Percentiles rank a stretch among this genome's conserved stretches.
Evolutionary conservation across 2,888 invertebrate genomes (phyloP).

Genomic region (Charanyca ferruginea): DNA sequence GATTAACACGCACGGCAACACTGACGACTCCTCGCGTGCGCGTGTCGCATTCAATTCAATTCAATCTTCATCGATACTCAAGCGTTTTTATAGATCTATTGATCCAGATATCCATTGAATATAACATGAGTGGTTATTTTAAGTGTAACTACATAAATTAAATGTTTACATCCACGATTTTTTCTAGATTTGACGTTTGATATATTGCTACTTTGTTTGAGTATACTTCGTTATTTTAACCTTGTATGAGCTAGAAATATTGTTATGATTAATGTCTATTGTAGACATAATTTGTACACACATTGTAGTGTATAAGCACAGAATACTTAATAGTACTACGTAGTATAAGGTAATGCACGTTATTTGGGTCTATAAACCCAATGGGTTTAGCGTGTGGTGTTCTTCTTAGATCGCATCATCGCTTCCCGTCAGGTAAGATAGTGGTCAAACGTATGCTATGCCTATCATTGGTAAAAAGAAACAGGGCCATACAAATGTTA

Average conservation of each 20-base stretch:
- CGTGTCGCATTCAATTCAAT: constrained; percentile 52
- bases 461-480: neutral
- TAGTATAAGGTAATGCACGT: constrained; percentile 10
- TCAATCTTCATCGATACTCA: constrained; percentile 46
- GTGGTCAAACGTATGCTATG: no score
- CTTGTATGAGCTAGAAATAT: constrained; percentile 12
- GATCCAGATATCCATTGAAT: constrained; percentile 47
- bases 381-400: no score
- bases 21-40: constrained; percentile 52
- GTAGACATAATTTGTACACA: no score
- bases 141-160: constrained; percentile 41
- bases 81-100: constrained; percentile 57
- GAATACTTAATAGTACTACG: no score
- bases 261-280: constrained; percentile 30
- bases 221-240: constrained; percentile 16
- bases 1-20: constrained; percentile 8
- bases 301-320: no score
- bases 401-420: no score
- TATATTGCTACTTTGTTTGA: constrained; percentile 13
- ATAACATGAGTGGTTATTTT: constrained; percentile 41
- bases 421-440: no score
- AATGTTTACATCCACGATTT: constrained; percentile 22
- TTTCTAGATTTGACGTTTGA: constrained; percentile 30
- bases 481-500: no score
- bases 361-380: constrained; percentile 18